Evolutionary conservation across 2,797 vertebrate species (phyloP), one percentile per base, ranked within the genome.

Genomic region (Leuciscus waleckii): DNA sequence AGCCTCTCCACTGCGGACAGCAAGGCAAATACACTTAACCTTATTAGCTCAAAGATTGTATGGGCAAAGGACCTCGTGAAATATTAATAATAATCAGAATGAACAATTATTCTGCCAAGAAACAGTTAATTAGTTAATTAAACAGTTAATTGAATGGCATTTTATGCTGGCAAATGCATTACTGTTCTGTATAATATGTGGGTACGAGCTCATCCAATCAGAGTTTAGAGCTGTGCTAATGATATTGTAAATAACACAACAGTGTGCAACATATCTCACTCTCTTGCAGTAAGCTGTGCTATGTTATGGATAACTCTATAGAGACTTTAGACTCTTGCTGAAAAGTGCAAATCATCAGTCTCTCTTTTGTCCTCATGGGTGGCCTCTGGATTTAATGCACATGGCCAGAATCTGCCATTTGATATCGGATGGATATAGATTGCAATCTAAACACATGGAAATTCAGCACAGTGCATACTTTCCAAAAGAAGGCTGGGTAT

Each of bases 361-460:
- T 61, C 17, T 32, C 68, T 61, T 41, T 58, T 23, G 68, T 68
- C 54, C 70, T 74, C 69, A 82, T 74, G 81, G 81, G 70, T 82
- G 81, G 81, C 69, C 69, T 68, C 23, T 54, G 61, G 32, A 69
- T 80, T 80, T 51, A 51, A 65, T 51, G 29, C 79, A 80, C 13
- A 49, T 35, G 32, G 65, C 10, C 80, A 82, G 26, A 71, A 70
- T 21, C 39, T 63, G 79, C 32, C 46, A 70, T 70, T 81, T 19
- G 54, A 73, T 35, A 82, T 82, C 13, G 6, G 39, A 71, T 13
- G 73, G 54, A 74, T 32, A 61, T 58, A 73, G 37, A 58, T 61
- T 16, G 54, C 81, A 26, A 43, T 80, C 63, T 68, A 68, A 80
- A 81, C 49, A 61, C n/a, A 73, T 63, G 70, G 69, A 29, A 71